A percentile compares a stretch with the other conserved stretches of the same genome.
Evolutionary conservation across 2,888 invertebrate genomes (phyloP).

Genomic region (Digitonthophagus gazella): DNA sequence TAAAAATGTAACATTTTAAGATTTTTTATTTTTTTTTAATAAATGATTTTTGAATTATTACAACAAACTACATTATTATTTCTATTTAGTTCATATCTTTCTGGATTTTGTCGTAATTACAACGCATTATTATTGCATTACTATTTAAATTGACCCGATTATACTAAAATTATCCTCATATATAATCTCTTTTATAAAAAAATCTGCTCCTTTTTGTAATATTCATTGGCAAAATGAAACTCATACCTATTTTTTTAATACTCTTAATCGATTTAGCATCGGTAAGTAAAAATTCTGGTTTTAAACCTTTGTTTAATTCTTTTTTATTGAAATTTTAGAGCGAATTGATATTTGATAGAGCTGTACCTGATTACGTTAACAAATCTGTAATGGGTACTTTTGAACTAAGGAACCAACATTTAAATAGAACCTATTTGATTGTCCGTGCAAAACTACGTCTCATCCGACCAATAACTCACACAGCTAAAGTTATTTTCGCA

Average conservation of each 20-base stretch:
- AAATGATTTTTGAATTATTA: slow-evolving; percentile 15
- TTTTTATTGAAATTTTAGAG: not conserved
- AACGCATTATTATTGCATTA: too few species aligned
- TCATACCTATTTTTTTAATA: not conserved
- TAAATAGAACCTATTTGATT: not conserved
- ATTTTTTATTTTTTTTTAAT: slow-evolving; percentile 16
- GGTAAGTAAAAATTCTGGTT: not conserved
- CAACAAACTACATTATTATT: not conserved
- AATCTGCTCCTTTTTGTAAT: too few species aligned
- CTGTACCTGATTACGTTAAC: not conserved
- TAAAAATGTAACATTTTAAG: slow-evolving; percentile 24
- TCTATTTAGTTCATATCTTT: not conserved
- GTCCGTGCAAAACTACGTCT: not conserved
- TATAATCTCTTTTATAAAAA: too few species aligned
- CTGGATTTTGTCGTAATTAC: too few species aligned
- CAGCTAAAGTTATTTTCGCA: not conserved
- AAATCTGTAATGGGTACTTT: not conserved
- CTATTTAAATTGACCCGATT: too few species aligned
- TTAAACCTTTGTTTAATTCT: too few species aligned
- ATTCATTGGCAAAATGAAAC: too few species aligned
- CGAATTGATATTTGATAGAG: not conserved
- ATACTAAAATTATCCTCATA: too few species aligned
- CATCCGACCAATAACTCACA: not conserved
- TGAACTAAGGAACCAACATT: not conserved
- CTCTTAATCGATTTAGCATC: not conserved